A percentile compares a stretch with the other conserved stretches of the same genome.
Conservation (phyloP, 2,888 invertebrate species). For the Hypomecis punctinalis region DNA sequence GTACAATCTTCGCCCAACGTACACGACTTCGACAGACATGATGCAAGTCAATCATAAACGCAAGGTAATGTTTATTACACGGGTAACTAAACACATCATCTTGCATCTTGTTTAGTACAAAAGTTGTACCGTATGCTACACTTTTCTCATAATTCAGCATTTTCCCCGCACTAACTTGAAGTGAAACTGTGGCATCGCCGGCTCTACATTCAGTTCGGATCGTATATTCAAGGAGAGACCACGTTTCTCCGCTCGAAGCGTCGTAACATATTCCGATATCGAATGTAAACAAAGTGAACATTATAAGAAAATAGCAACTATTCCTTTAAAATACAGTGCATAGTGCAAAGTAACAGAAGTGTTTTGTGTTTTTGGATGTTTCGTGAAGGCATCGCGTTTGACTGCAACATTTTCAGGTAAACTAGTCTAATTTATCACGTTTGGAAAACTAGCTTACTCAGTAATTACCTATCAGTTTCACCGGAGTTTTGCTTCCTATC, state of each 20-base stretch:
- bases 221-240: conserved; percentile 23
- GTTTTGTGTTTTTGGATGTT: conserved; percentile 34
- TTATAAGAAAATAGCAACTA: conserved; percentile 15
- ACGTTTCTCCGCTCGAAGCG: conserved; percentile 26
- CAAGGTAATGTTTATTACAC: conserved; percentile 30
- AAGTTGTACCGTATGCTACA: conserved; percentile 46
- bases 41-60: conserved; percentile 22
- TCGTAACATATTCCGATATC: conserved; percentile 15
- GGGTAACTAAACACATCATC: conserved; percentile 36
- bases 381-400: conserved; percentile 21
- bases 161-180: conserved; percentile 37
- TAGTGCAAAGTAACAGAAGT: conserved; percentile 27
- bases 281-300: conserved; percentile 40
- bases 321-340: conserved; percentile 14
- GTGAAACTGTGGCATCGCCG: conserved; percentile 26
- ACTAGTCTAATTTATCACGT: conserved; percentile 21
- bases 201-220: conserved; percentile 32
- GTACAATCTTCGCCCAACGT: background rate
- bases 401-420: conserved; percentile 39
- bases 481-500: conserved; percentile 41
- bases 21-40: conserved; percentile 28
- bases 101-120: conserved; percentile 39
- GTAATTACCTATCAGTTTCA: conserved; percentile 39
- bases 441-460: conserved; percentile 31
- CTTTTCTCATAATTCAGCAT: conserved; percentile 69